Evolutionary conservation across 1,140 invertebrate species (phyloP), one percentile per base, ranked within the genome.

Genomic region (Ladona fulva): DNA sequence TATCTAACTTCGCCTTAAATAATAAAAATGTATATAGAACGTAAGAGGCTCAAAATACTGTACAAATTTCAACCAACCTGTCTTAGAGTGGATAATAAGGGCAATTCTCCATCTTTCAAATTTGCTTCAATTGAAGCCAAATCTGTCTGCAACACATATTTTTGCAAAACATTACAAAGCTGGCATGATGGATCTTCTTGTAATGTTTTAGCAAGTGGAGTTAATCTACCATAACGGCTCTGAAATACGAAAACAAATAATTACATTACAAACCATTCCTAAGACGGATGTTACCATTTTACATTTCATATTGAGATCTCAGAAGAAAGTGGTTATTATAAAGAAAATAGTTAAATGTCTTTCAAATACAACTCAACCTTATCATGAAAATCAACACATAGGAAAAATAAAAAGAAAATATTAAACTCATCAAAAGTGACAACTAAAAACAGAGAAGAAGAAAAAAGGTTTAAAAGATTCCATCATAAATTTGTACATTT

Each of bases 101-200:
- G 96, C 59, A 97, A 87, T 82, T 95, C 92, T 22, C 91, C 87
- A 81, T 94, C 91, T 79, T 90, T 88, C n/a, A 98, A 89, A 84
- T 96, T 95, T 3, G 89, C 88, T 86, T 97, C 95, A 78, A 98
- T 92, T 14, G 89, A 88, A 10, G 88, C 85, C 0, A 94, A 87
- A 79, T 93, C 91, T 5, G 91, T 90, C 80, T 92, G 89, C 74
- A 94, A 85, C 75, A 96, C 90, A 83, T 97, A 95, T 81, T 94
- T 92, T 83, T 95, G 90, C 79, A 98, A 87, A 80, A 97, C 95
- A 74, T 90, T 92, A 83, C 96, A 94, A 80, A 99, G 87, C 85
- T 98, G 96, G 86, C 97, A 95, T 24, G 95, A 97, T 6, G 96
- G 96, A 88, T 99, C 96, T 85, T 97, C 96, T 85, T 96, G 94